Conservation (phyloP, 2,113 vertebrate species). For the Heteronetta atricapilla region DNA sequence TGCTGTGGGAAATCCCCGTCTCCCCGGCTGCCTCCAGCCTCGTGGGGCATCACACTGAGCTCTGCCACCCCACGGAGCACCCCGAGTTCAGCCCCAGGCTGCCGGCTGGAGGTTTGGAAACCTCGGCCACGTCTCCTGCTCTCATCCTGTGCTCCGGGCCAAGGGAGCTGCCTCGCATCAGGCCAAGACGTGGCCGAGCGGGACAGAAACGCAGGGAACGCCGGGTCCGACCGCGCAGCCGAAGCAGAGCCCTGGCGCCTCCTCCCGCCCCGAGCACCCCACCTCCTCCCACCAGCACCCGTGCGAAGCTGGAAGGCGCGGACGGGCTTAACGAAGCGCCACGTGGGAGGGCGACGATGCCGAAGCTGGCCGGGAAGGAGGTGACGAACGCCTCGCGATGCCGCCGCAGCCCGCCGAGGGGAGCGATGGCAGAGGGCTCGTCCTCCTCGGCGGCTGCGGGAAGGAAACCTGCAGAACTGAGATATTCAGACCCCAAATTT, state of each 20-base stretch:
- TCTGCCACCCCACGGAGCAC: not conserved
- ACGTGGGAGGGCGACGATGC: not conserved
- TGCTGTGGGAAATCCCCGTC: not conserved
- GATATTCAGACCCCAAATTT: not conserved
- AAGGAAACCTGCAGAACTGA: not conserved
- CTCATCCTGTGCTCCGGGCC: not conserved
- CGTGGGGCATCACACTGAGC: too few relatives aligned
- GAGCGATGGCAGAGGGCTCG: not conserved
- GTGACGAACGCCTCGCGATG: too few relatives aligned
- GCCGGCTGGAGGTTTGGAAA: not conserved
- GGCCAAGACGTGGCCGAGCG: fast-evolving
- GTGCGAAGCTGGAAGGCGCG: not conserved
- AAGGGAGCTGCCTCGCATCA: not conserved
- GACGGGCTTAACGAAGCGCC: not conserved
- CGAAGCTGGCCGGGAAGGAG: too few relatives aligned
- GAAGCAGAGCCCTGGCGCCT: not conserved
- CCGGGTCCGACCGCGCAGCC: not conserved
- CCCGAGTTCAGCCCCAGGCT: not conserved
- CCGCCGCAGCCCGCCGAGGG: not conserved
- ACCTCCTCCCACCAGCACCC: not conserved
- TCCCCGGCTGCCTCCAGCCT: not conserved
- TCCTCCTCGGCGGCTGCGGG: not conserved
- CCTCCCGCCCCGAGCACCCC: not conserved
- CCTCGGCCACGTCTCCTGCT: not conserved
- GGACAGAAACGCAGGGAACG: not conserved